These are phyloP conservation scores for Pseudopleuronectes americanus DNA, from an alignment of 2,797 vertebrate species.

Conservation along the genomic window DNA sequence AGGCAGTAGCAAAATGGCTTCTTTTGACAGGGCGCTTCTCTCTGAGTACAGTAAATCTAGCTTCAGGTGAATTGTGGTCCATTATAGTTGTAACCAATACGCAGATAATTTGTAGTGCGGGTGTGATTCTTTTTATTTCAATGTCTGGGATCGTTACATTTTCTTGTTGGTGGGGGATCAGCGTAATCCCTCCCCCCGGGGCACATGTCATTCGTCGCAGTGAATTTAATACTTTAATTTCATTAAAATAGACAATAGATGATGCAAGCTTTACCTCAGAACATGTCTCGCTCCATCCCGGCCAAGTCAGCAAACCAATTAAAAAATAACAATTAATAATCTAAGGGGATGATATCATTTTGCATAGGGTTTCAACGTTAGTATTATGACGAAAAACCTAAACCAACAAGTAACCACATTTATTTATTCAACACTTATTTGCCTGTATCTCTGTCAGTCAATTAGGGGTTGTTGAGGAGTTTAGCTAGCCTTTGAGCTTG, in stretches of 20 bases:
- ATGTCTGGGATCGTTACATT: constrained; percentile 63
- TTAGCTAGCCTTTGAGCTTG: no score
- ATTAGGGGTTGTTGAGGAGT: no score
- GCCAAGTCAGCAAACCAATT: neutral
- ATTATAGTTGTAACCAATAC: constrained; percentile 33
- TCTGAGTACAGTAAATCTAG: constrained; percentile 25
- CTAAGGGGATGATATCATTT: no score
- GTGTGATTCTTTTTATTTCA: constrained; percentile 46
- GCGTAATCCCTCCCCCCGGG: constrained; percentile 56
- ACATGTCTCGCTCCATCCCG: neutral
- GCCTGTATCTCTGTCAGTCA: no score
- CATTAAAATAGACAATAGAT: constrained; percentile 40
- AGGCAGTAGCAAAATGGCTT: constrained; percentile 60
- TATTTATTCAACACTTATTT: no score
- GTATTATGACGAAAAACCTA: no score
- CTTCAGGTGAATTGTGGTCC: constrained; percentile 41
- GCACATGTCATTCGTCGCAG: constrained; percentile 53
- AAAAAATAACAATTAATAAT: neutral
- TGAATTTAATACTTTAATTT: constrained; percentile 42
- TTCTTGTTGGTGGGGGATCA: constrained; percentile 61
- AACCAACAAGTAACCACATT: no score
- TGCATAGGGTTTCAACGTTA: no score
- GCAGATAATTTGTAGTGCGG: constrained; percentile 16
- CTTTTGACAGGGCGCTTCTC: constrained; percentile 32
- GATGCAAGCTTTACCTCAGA: constrained; percentile 12